phyloP scores from a whole-genome alignment of 1,140 invertebrate species.

The fruit fly (Drosophila melanogaster) region DNA sequence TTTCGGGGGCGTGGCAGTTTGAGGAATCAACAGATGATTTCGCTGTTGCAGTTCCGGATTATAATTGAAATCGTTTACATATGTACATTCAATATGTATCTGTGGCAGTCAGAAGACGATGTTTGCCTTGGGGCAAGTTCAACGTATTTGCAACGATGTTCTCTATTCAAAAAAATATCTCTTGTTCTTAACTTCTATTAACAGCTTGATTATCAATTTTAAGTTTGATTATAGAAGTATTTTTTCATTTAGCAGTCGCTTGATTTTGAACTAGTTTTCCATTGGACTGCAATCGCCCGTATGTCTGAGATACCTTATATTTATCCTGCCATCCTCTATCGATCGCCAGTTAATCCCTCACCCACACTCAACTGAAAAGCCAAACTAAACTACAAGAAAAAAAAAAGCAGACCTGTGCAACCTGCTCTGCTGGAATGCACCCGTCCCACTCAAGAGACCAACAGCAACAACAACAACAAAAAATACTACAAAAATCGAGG shows the following conservation, averaged over 20 bases:
- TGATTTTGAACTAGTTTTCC: conserved; percentile 12
- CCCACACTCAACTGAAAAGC: conserved; percentile 16
- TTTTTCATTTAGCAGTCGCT: background rate
- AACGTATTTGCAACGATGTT: background rate
- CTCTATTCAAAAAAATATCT: background rate
- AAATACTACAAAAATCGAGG: conserved; percentile 9
- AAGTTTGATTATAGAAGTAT: background rate
- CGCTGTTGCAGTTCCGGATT: conserved; percentile 16
- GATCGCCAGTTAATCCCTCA: conserved; percentile 29
- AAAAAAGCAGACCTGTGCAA: conserved; percentile 15
- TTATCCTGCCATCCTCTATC: conserved; percentile 15
- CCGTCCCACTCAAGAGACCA: conserved; percentile 27
- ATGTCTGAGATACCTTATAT: conserved; percentile 19
- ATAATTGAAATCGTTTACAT: conserved; percentile 29
- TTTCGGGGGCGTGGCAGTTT: background rate
- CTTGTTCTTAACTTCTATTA: background rate
- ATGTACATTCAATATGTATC: background rate
- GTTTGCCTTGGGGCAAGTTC: conserved; percentile 1
- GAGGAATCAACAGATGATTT: conserved; percentile 17
- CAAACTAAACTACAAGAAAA: conserved; percentile 2
- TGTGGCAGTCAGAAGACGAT: background rate
- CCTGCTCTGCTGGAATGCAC: conserved; percentile 33
- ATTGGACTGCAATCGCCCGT: conserved; percentile 1
- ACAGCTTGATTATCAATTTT: too few relatives aligned
- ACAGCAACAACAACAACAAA: too few relatives aligned